Conservation (phyloP, 2,113 vertebrate genomes). For the Dasyurus viverrinus region DNA sequence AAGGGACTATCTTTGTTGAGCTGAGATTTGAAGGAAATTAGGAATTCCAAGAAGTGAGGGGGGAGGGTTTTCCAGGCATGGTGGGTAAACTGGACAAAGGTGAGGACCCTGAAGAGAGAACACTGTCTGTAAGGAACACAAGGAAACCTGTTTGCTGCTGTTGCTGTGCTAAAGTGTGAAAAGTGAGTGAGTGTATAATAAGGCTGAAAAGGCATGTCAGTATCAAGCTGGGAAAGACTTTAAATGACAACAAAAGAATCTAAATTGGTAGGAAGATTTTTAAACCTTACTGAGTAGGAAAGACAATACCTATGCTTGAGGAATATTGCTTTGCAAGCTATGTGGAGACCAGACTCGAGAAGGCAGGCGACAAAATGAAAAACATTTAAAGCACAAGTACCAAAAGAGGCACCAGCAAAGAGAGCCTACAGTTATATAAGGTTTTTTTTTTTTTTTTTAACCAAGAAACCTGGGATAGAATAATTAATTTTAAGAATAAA, state of each 20-base stretch:
- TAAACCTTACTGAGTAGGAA: not conserved
- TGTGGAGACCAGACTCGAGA: not conserved
- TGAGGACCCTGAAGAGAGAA: not conserved
- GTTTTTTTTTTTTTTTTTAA: not conserved
- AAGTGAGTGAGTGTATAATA: not conserved
- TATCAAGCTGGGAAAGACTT: not conserved
- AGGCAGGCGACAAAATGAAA: not conserved
- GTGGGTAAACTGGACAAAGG: not conserved
- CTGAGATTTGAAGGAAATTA: not conserved
- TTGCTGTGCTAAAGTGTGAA: not conserved
- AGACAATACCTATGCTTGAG: not conserved
- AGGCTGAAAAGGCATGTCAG: not conserved
- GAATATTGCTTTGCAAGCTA: not conserved
- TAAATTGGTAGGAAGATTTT: not conserved
- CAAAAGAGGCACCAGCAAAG: too few species aligned
- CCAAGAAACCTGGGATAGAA: not conserved
- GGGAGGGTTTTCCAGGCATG: not conserved
- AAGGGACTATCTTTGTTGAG: not conserved
- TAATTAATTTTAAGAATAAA: not conserved
- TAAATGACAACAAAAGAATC: not conserved
- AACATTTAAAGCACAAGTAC: not conserved
- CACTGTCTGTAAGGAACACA: not conserved
- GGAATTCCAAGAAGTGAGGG: not conserved
- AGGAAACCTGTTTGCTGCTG: not conserved
- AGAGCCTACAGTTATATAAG: not conserved